Evolutionary conservation across 2,888 invertebrate genomes (phyloP).

Genomic region (Dryocosmus kuriphilus): DNA sequence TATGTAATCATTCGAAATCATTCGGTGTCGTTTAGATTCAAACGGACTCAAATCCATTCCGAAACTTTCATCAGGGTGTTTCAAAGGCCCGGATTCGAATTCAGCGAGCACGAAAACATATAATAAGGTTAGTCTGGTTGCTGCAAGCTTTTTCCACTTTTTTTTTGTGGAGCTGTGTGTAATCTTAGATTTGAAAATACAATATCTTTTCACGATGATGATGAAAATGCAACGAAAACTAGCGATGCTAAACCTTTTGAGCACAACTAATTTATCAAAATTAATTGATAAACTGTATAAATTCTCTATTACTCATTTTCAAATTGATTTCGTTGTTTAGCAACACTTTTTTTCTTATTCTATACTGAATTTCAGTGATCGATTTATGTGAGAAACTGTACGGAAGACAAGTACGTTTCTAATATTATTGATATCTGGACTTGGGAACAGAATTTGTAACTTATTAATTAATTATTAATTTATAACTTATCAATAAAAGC

Average conservation of each 20-base stretch:
- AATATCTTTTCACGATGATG: background rate
- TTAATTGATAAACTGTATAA: background rate
- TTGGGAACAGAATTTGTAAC: background rate
- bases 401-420: background rate
- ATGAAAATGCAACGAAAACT: background rate
- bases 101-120: too few relatives aligned
- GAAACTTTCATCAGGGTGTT: too few relatives aligned
- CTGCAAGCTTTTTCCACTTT: too few relatives aligned
- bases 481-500: conserved; percentile 6
- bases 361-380: background rate
- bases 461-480: conserved; percentile 3
- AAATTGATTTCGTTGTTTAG: background rate
- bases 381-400: conserved; percentile 1
- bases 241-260: background rate
- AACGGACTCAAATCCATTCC: too few relatives aligned
- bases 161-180: too few relatives aligned
- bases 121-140: too few relatives aligned
- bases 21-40: too few relatives aligned
- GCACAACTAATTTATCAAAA: background rate
- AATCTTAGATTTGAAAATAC: background rate
- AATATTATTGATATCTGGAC: conserved; percentile 25
- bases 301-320: background rate
- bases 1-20: too few relatives aligned
- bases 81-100: too few relatives aligned
- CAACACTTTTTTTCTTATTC: background rate